These are phyloP conservation scores for Palythoa caribaeorum DNA, from an alignment of 92 coral and sea anemone species.

Conservation along the genomic window DNA sequence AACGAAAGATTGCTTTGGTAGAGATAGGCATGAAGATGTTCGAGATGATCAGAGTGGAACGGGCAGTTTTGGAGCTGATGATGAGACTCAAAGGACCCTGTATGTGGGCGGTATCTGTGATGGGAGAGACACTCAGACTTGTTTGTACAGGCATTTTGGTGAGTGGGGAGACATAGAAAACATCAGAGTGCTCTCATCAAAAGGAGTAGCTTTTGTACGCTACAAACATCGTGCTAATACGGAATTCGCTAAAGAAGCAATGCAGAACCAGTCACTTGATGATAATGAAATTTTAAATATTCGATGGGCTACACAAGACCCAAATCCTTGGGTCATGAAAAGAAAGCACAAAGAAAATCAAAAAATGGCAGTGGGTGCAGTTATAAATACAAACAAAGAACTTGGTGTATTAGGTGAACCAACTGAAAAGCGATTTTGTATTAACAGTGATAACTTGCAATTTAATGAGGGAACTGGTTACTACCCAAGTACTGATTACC, in stretches of 20 bases:
- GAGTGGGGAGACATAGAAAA: slow-evolving; percentile 90
- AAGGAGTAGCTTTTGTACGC: slow-evolving; percentile 87
- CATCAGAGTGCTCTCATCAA: slow-evolving; percentile 69
- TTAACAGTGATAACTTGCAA: neutral
- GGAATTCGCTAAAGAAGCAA: slow-evolving; percentile 89
- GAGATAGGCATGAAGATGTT: slow-evolving; percentile 84
- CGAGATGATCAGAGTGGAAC: slow-evolving; percentile 94
- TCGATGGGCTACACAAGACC: slow-evolving; percentile 88
- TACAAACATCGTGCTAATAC: slow-evolving; percentile 80
- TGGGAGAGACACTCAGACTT: slow-evolving; percentile 62
- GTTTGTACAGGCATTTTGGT: slow-evolving; percentile 74
- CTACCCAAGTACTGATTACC: slow-evolving; percentile 84
- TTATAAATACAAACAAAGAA: slow-evolving; percentile 47
- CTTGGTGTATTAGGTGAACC: slow-evolving; percentile 43
- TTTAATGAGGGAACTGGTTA: slow-evolving; percentile 66
- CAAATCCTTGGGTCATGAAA: slow-evolving; percentile 82
- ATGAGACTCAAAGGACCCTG: slow-evolving; percentile 76
- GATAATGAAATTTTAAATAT: slow-evolving; percentile 74
- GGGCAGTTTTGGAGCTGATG: slow-evolving; percentile 78
- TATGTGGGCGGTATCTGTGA: slow-evolving; percentile 80
- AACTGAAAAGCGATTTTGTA: slow-evolving; percentile 5
- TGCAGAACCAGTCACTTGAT: slow-evolving; percentile 84
- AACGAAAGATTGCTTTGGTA: slow-evolving; percentile 81
- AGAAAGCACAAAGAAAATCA: slow-evolving; percentile 60
- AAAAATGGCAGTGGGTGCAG: slow-evolving; percentile 57